phyloP scores from a whole-genome alignment of 2,888 invertebrate genomes.

The Drosophila phalerata region DNA sequence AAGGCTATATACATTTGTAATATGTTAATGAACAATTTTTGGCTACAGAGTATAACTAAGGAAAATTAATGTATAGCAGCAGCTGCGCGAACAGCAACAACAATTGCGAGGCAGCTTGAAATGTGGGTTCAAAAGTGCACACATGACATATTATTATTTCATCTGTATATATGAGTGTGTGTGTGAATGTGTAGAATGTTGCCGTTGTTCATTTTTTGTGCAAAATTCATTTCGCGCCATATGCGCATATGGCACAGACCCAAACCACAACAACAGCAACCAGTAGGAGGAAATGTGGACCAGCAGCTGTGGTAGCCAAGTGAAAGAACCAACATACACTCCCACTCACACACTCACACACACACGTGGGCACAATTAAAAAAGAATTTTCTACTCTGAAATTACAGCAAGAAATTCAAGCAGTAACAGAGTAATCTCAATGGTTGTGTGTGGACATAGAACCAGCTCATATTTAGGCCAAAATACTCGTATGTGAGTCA shows the following conservation, averaged over 20 bases:
- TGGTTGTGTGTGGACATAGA: neutral
- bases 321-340: constrained; percentile 46
- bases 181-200: constrained; percentile 27
- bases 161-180: constrained; percentile 21
- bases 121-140: constrained; percentile 65
- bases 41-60: constrained; percentile 15
- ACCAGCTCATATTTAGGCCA: constrained; percentile 64
- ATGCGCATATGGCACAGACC: constrained; percentile 75
- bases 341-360: constrained; percentile 9
- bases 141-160: constrained; percentile 75
- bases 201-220: constrained; percentile 33
- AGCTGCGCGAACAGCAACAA: constrained; percentile 29
- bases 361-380: constrained; percentile 68
- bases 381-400: constrained; percentile 53
- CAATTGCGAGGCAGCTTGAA: constrained; percentile 11
- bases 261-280: constrained; percentile 54
- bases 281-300: constrained; percentile 1
- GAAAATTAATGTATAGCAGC: constrained; percentile 35
- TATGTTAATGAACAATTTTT: neutral
- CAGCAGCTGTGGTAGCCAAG: constrained; percentile 49
- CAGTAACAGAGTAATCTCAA: constrained; percentile 1
- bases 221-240: constrained; percentile 78
- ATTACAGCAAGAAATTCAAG: constrained; percentile 35
- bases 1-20: no score
- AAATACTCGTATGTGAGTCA: constrained; percentile 39